These are phyloP conservation scores for Drosophila borborema DNA, from an alignment of 2,888 invertebrate species.

Conservation along the genomic window DNA sequence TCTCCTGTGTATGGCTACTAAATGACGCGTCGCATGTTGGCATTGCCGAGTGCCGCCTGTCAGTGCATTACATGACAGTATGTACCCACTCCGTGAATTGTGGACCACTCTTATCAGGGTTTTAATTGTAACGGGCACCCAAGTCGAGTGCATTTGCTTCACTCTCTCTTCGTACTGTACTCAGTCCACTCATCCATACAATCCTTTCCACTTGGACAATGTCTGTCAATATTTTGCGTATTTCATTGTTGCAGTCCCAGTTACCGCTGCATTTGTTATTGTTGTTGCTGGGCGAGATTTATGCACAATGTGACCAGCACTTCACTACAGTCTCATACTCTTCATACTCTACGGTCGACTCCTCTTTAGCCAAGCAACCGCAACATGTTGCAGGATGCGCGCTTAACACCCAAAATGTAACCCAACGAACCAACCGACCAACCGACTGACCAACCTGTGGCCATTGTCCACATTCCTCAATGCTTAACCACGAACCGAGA, in stretches of 20 bases:
- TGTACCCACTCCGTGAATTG: conserved; percentile 1
- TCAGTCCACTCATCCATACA: not conserved
- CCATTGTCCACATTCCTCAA: conserved; percentile 55
- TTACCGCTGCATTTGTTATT: conserved; percentile 49
- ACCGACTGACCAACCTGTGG: conserved; percentile 51
- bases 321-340: conserved; percentile 19
- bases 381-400: conserved; percentile 72
- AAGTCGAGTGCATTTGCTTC: conserved; percentile 66
- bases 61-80: conserved; percentile 67
- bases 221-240: conserved; percentile 80
- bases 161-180: not conserved
- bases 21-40: conserved; percentile 76
- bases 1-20: conserved; percentile 54
- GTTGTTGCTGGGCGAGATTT: conserved; percentile 62
- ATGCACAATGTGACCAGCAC: conserved; percentile 60
- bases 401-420: conserved; percentile 55
- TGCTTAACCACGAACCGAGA: conserved; percentile 50
- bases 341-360: not conserved
- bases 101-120: conserved; percentile 28
- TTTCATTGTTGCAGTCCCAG: conserved; percentile 80
- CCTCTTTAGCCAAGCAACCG: conserved; percentile 44
- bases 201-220: conserved; percentile 30
- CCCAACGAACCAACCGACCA: conserved; percentile 23
- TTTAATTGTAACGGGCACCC: conserved; percentile 73
- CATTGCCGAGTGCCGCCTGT: conserved; percentile 66